These are phyloP conservation scores for Dermochelys coriacea DNA, from an alignment of 2,797 vertebrate genomes.

Conservation along the genomic window DNA sequence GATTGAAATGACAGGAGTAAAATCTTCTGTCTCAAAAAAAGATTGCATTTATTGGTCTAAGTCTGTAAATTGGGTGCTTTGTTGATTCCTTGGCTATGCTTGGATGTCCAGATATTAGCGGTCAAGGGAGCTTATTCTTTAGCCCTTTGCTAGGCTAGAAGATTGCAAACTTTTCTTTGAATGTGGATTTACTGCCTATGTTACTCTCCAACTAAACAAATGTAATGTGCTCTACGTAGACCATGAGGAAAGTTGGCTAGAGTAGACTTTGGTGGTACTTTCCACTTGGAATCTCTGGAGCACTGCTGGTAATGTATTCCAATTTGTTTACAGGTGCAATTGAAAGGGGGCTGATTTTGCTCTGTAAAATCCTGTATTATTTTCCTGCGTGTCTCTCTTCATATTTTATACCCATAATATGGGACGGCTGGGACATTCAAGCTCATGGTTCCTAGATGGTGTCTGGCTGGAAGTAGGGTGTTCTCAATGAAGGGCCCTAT, in stretches of 20 bases:
- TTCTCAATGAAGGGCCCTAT: background rate
- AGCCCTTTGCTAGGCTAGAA: background rate
- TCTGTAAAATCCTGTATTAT: background rate
- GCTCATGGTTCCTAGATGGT: background rate
- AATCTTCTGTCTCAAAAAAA: background rate
- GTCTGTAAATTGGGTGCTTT: background rate
- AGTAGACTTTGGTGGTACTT: background rate
- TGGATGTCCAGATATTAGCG: accelerated
- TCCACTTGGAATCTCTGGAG: background rate
- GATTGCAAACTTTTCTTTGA: background rate
- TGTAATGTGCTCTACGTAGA: background rate
- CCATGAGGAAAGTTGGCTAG: background rate
- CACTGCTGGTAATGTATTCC: background rate
- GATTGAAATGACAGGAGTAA: background rate
- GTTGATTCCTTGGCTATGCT: background rate
- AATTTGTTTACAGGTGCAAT: background rate
- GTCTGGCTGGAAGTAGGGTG: background rate
- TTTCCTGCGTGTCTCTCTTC: background rate
- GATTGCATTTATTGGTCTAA: background rate
- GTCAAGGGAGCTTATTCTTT: background rate
- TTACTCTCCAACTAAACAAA: background rate
- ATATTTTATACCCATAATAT: background rate
- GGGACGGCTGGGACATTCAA: background rate
- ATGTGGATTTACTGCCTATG: background rate
- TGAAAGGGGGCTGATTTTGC: background rate